A percentile compares a stretch with the other conserved stretches of the same genome.
These are phyloP conservation scores for Centropus unirufus DNA, from an alignment of 2,113 vertebrate species.

Conservation along the genomic window DNA sequence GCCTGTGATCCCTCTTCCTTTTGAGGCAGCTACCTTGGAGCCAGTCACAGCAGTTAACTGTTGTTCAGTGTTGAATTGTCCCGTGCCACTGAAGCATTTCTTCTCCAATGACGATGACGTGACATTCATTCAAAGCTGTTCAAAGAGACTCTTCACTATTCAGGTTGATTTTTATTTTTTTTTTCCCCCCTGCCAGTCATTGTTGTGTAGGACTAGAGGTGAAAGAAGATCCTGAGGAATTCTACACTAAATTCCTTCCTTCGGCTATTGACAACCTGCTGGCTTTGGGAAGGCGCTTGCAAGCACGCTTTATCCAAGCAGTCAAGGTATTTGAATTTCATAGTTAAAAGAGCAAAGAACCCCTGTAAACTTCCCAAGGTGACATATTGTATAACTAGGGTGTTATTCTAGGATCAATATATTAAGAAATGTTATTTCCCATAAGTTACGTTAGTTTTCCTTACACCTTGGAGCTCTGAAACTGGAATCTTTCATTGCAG, in stretches of 20 bases:
- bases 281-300: slow-evolving; percentile 79
- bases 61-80: slow-evolving; percentile 39
- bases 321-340: slow-evolving; percentile 73
- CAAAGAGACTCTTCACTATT: slow-evolving; percentile 1
- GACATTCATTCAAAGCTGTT: slow-evolving; percentile 49
- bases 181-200: slow-evolving; percentile 62
- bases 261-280: slow-evolving; percentile 79
- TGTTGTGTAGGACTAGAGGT: slow-evolving; percentile 85
- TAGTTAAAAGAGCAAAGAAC: background rate
- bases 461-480: background rate
- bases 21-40: slow-evolving; percentile 33
- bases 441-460: background rate
- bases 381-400: background rate
- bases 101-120: background rate
- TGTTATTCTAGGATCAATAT: background rate
- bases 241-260: slow-evolving; percentile 82
- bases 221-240: slow-evolving; percentile 79
- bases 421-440: background rate
- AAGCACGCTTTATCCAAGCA: slow-evolving; percentile 74
- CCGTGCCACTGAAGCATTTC: slow-evolving; percentile 42
- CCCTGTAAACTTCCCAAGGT: background rate
- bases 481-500: background rate
- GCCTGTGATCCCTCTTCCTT: background rate
- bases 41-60: slow-evolving; percentile 41
- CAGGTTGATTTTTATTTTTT: background rate